Percentiles rank a stretch among this genome's conserved stretches.
These are phyloP conservation scores for Arctia plantaginis DNA, from an alignment of 2,888 invertebrate genomes.

Conservation along the genomic window DNA sequence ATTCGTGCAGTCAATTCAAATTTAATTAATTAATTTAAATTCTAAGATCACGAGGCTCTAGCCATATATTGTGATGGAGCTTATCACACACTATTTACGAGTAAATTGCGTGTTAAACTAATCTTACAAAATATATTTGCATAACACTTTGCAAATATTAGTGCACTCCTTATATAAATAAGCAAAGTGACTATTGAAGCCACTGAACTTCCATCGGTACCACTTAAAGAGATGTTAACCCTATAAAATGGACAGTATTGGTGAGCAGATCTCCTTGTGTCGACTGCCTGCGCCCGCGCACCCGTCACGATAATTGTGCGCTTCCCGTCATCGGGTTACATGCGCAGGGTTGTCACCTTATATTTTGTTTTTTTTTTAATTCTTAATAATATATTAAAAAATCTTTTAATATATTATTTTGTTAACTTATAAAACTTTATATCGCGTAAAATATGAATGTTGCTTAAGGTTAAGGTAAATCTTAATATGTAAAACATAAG, in stretches of 20 bases:
- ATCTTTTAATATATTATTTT: background rate
- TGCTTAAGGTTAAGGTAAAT: background rate
- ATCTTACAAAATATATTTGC: background rate
- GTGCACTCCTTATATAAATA: background rate
- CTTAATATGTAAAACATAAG: background rate
- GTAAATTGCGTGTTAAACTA: background rate
- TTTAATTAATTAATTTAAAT: background rate
- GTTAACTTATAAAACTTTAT: too few species aligned
- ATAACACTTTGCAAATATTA: conserved; percentile 3
- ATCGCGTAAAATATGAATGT: too few species aligned
- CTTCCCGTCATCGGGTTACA: conserved; percentile 65
- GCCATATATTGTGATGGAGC: background rate
- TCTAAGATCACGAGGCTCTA: background rate
- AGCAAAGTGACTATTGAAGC: background rate
- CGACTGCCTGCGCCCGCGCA: conserved; percentile 24
- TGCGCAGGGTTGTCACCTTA: conserved; percentile 33
- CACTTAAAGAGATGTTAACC: conserved; percentile 24
- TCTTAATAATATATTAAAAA: background rate
- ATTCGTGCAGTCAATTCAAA: too few species aligned
- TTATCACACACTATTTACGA: background rate
- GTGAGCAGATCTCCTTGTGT: conserved; percentile 18
- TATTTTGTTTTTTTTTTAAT: background rate
- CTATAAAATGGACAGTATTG: conserved; percentile 24
- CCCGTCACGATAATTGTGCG: conserved; percentile 60
- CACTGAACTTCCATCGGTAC: conserved; percentile 7